These are phyloP conservation scores for Spisula subtruncata DNA, from an alignment of 2,888 invertebrate genomes.

Conservation along the genomic window DNA sequence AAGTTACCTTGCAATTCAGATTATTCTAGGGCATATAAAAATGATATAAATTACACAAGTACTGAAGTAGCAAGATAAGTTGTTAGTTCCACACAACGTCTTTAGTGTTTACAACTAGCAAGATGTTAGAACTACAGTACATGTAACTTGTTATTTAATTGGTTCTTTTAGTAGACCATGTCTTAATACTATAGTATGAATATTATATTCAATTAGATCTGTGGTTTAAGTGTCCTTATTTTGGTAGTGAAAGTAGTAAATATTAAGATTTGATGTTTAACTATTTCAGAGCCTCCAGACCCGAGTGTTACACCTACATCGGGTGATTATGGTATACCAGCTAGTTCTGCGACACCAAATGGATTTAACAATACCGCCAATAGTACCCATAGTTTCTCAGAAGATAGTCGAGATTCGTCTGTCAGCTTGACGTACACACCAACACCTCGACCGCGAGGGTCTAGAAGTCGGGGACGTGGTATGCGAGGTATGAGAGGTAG, in stretches of 20 bases:
- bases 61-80: no score
- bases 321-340: slow-evolving; percentile 25
- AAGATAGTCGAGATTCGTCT: slow-evolving; percentile 84
- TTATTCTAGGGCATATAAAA: no score
- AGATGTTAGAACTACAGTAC: no score
- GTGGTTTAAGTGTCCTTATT: no score
- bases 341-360: slow-evolving; percentile 63
- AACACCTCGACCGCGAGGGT: slow-evolving; percentile 49
- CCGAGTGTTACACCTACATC: slow-evolving; percentile 21
- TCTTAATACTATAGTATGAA: no score
- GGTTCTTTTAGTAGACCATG: no score
- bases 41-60: no score
- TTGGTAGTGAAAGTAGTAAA: background rate
- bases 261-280: background rate
- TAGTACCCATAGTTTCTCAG: slow-evolving; percentile 85
- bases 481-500: slow-evolving; percentile 73
- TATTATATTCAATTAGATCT: no score
- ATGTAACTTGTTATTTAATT: no score
- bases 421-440: slow-evolving; percentile 75
- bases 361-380: slow-evolving; percentile 70
- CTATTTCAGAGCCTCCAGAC: slow-evolving; percentile 52
- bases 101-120: no score
- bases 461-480: slow-evolving; percentile 55
- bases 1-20: no score
- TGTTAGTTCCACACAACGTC: no score